phyloP scores from a whole-genome alignment of 2,888 invertebrate genomes.

The Eumacrocentrus americanus region DNA sequence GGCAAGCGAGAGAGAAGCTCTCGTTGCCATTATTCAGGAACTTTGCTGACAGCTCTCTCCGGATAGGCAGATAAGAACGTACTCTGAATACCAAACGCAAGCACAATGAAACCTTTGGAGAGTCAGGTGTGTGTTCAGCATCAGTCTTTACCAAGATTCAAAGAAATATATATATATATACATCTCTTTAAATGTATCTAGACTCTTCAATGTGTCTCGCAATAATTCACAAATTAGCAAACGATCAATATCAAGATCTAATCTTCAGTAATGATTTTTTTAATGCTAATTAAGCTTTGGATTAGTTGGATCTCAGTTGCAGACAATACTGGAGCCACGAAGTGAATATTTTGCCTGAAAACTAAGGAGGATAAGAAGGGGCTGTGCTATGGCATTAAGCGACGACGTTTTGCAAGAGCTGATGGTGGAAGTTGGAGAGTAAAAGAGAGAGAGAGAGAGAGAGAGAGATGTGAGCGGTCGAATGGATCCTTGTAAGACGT shows the following conservation, averaged over 20 bases:
- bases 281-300: neutral
- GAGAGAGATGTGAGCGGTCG: slow-evolving; percentile 47
- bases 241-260: too few relatives aligned
- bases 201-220: too few relatives aligned
- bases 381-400: slow-evolving; percentile 9
- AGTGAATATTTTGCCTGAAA: neutral
- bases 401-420: slow-evolving; percentile 25
- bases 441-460: slow-evolving; percentile 9
- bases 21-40: slow-evolving; percentile 58
- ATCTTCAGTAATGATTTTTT: too few relatives aligned
- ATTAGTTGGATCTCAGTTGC: neutral
- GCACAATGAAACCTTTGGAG: slow-evolving; percentile 53
- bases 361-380: slow-evolving; percentile 13
- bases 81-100: slow-evolving; percentile 58
- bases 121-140: slow-evolving; percentile 29
- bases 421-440: slow-evolving; percentile 44
- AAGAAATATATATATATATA: too few relatives aligned
- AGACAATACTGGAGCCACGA: neutral
- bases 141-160: slow-evolving; percentile 15
- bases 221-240: too few relatives aligned
- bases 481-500: slow-evolving; percentile 61
- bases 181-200: too few relatives aligned
- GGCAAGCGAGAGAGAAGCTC: slow-evolving; percentile 32
- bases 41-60: slow-evolving; percentile 61
- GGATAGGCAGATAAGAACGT: slow-evolving; percentile 61